phyloP scores from a whole-genome alignment of 2,113 vertebrate species.

The Pavo muticus region DNA sequence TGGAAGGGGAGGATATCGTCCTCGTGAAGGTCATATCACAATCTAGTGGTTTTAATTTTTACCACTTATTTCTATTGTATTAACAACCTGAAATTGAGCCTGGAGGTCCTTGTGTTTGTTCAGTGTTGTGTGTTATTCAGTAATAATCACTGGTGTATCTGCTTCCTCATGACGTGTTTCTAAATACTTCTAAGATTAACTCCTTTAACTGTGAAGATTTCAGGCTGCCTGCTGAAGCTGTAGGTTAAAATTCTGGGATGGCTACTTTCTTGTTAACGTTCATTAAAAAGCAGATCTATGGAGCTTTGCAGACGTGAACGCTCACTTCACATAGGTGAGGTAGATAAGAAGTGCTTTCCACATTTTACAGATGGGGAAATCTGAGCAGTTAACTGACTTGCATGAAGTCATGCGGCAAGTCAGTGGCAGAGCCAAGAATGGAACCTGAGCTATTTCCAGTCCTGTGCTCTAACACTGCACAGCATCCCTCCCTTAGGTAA shows the following conservation, averaged over 20 bases:
- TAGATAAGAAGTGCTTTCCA: conserved; percentile 61
- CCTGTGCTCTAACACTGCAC: conserved; percentile 60
- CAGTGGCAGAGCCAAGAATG: conserved; percentile 60
- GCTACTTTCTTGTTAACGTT: not conserved
- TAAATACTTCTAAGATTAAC: not conserved
- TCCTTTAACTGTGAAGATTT: not conserved
- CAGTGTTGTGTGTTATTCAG: not conserved
- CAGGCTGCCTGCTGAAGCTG: not conserved
- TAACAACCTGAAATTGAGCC: not conserved
- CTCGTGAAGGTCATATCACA: not conserved
- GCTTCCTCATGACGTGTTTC: not conserved
- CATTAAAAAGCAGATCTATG: not conserved
- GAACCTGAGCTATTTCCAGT: conserved; percentile 58
- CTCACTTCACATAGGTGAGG: not conserved
- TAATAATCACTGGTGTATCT: not conserved
- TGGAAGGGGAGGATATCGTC: not conserved
- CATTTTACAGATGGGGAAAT: conserved; percentile 56
- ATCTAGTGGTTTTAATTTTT: not conserved
- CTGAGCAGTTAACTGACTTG: conserved; percentile 58
- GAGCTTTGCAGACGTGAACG: not conserved
- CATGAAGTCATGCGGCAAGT: conserved; percentile 31
- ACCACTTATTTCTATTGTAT: not conserved
- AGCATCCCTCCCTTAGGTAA: conserved; percentile 54
- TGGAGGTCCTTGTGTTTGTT: not conserved
- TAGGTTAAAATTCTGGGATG: not conserved